Base-by-base conservation (phyloP, 1,140 invertebrate genomes). In the Leptestheria dahalacensis region DNA sequence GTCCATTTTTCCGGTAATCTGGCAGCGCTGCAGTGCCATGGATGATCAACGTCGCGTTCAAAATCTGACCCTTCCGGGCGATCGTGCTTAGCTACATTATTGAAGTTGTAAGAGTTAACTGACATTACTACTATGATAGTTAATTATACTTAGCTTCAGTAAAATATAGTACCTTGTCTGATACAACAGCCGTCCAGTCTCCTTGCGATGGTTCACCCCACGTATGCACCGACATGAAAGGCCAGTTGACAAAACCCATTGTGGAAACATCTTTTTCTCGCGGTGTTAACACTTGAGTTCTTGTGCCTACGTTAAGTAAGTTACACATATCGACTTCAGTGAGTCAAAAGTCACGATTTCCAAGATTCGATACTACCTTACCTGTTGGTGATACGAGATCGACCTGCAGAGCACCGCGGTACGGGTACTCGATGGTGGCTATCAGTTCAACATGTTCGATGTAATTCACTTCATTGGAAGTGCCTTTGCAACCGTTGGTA, bases 191-290 rank as follows among this genome's bases (percentile, higher is more conserved):
- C 1, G 65, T 79, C 91, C 91, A 95, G 20, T 73, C 68, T 1
- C 88, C 90, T 18, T 68, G 66, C 2, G 88, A 82, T 65, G 81
- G 72, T 73, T 97, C 93, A 10, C 88, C 91, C 92, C 92, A 97
- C 4, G 84, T 87, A 50, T 89, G 89, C 0, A 95, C 85, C 0
- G 88, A 88, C 77, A 90, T 87, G 68, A 97, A 88, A 47, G 81
- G 84, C 87, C 92, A 97, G 61, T 84, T 79, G 2, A 75, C 70
- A 68, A 93, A 91, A 12, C 88, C 90, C 9, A 78, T 74, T 1
- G 69, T 65, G 9, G 84, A 85, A 41, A 74, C 69, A 70, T 97
- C 93, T 47, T 79, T 69, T 28, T 77, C 76, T 64, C 91, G 74
- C 9, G 78, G 71, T 61, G 79, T 81, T 51, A 96, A 69, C 33